These are phyloP conservation scores for Cantharis flavilabris DNA, from an alignment of 2,888 invertebrate genomes.

Conservation along the genomic window DNA sequence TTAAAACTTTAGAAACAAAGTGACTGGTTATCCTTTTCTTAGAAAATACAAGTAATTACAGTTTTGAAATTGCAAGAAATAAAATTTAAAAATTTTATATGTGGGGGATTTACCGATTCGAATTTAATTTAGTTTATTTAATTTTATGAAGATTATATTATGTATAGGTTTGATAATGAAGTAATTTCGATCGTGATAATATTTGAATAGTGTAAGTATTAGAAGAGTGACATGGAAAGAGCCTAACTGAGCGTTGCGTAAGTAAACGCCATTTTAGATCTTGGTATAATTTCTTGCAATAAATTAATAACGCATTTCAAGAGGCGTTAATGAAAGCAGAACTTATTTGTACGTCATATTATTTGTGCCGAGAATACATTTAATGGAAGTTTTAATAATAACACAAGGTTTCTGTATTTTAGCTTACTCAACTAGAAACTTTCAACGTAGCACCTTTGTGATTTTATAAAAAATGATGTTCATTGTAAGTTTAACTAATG, in stretches of 20 bases:
- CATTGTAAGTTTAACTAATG: not conserved
- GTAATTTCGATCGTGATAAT: not conserved
- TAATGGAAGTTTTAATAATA: constrained; percentile 15
- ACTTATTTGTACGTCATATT: constrained; percentile 14
- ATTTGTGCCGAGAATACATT: constrained; percentile 9
- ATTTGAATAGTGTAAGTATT: constrained; percentile 3
- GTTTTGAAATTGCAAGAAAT: too few species aligned
- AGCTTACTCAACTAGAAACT: constrained; percentile 2
- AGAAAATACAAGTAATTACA: too few species aligned
- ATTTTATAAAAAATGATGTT: not conserved
- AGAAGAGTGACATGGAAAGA: not conserved
- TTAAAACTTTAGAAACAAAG: not conserved
- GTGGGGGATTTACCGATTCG: not conserved
- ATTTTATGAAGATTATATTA: not conserved
- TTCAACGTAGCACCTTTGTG: not conserved
- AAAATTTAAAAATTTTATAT: not conserved
- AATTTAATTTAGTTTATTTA: not conserved
- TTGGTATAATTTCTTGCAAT: constrained; percentile 6
- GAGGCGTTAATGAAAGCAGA: constrained; percentile 14
- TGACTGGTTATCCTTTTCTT: too few species aligned
- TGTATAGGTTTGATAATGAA: not conserved
- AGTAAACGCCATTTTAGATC: not conserved
- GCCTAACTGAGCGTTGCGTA: not conserved
- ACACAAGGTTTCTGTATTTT: not conserved
- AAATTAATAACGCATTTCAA: constrained; percentile 20